Percentiles rank a stretch among this genome's conserved stretches.
phyloP scores from a whole-genome alignment of 1,140 invertebrate genomes.

The Drosophila dunni region DNA sequence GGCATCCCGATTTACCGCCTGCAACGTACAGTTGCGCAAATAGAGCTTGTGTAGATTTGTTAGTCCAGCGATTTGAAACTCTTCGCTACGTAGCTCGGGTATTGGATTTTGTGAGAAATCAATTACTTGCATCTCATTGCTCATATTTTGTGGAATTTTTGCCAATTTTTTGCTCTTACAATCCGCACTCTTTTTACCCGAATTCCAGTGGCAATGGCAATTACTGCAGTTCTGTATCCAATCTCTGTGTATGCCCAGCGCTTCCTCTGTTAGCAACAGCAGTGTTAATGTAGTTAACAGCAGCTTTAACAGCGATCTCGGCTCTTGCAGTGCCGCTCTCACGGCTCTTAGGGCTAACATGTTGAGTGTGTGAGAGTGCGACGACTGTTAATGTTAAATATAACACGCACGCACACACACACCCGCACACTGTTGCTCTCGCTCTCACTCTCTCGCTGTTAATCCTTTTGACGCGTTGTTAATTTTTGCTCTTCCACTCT shows the following conservation, averaged over 20 bases:
- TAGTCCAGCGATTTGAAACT: slow-evolving; percentile 89
- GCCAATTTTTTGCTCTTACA: slow-evolving; percentile 88
- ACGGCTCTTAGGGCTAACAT: neutral
- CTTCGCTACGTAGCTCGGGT: slow-evolving; percentile 87
- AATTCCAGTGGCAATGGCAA: slow-evolving; percentile 92
- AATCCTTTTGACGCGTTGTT: slow-evolving; percentile 65
- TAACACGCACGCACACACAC: neutral
- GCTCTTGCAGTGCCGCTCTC: neutral
- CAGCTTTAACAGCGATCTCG: slow-evolving; percentile 20
- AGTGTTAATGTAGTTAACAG: slow-evolving; percentile 25
- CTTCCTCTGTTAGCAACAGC: slow-evolving; percentile 5
- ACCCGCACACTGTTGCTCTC: neutral
- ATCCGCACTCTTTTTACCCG: slow-evolving; percentile 92
- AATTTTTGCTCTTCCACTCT: slow-evolving; percentile 38
- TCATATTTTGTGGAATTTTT: slow-evolving; percentile 89
- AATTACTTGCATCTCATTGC: slow-evolving; percentile 90
- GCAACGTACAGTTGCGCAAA: slow-evolving; percentile 89
- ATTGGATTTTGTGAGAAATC: slow-evolving; percentile 91
- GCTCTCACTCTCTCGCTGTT: slow-evolving; percentile 14
- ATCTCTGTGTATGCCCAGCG: slow-evolving; percentile 77
- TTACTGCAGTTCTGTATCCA: slow-evolving; percentile 86
- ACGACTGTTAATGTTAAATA: neutral
- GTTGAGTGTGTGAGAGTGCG: neutral
- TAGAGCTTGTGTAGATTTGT: slow-evolving; percentile 93
- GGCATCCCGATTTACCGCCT: slow-evolving; percentile 89